These are phyloP conservation scores for Suricata suricatta DNA, from an alignment of 2,113 vertebrate species.

Conservation along the genomic window DNA sequence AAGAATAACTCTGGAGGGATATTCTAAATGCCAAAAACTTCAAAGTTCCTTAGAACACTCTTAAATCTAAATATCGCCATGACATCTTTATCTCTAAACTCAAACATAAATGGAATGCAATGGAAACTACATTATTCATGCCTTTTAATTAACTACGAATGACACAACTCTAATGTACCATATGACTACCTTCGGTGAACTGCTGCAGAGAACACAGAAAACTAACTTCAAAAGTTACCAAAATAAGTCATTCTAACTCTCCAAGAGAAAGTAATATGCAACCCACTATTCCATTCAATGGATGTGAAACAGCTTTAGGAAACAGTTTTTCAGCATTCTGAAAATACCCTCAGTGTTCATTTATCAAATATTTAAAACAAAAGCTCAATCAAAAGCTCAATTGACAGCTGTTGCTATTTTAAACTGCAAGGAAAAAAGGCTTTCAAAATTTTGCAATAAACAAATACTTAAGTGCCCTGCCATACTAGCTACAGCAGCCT, in stretches of 20 bases:
- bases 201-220: neutral
- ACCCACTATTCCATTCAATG: neutral
- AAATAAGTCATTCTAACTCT: conserved; percentile 34
- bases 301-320: neutral
- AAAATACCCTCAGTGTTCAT: conserved; percentile 17
- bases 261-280: neutral
- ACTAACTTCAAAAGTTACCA: neutral
- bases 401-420: conserved; percentile 52
- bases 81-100: conserved; percentile 27
- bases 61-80: conserved; percentile 27
- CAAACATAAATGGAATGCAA: neutral
- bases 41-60: conserved; percentile 37
- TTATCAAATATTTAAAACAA: conserved; percentile 61
- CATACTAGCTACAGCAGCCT: conserved; percentile 3
- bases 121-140: neutral
- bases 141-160: conserved; percentile 15
- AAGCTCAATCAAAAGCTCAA: conserved; percentile 48
- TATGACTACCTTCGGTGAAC: neutral
- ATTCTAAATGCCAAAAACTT: conserved; percentile 38
- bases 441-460: conserved; percentile 33
- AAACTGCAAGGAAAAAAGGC: conserved; percentile 2
- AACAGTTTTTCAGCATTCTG: neutral
- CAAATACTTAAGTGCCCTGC: neutral
- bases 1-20: neutral
- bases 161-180: conserved; percentile 22